phyloP scores from a whole-genome alignment of 2,888 invertebrate genomes.

The Chamaedrilus cognettii region DNA sequence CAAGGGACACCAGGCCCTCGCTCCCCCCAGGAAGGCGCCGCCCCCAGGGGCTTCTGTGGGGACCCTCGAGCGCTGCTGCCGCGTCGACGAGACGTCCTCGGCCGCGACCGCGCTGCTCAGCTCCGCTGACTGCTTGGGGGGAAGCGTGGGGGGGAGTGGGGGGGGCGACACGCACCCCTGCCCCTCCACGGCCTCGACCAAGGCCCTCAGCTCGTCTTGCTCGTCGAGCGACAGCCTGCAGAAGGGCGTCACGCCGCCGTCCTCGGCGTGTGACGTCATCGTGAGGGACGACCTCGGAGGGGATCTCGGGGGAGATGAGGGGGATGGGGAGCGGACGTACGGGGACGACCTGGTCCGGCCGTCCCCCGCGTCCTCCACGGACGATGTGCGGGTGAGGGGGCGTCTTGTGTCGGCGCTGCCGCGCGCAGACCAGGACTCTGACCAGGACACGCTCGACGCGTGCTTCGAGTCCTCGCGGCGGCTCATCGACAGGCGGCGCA shows the following conservation, averaged over 20 bases:
- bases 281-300: background rate
- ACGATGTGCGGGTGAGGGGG: background rate
- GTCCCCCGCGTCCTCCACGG: background rate
- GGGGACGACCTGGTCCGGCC: background rate
- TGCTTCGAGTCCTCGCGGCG: background rate
- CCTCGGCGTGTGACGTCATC: background rate
- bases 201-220: background rate
- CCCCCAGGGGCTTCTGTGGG: background rate
- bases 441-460: background rate
- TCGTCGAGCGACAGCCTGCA: constrained; percentile 9
- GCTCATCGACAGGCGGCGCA: background rate
- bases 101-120: background rate
- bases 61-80: background rate
- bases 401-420: no score
- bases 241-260: constrained; percentile 1
- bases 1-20: background rate
- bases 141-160: no score
- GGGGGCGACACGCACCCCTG: background rate
- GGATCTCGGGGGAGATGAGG: background rate
- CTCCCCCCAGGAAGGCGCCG: background rate
- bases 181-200: constrained; percentile 1
- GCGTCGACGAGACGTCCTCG: background rate
- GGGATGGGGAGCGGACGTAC: background rate
- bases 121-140: no score
- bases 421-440: background rate